A percentile compares a stretch with the other conserved stretches of the same genome.
Evolutionary conservation across 2,113 vertebrate species (phyloP).

Genomic region (Mus musculus): DNA sequence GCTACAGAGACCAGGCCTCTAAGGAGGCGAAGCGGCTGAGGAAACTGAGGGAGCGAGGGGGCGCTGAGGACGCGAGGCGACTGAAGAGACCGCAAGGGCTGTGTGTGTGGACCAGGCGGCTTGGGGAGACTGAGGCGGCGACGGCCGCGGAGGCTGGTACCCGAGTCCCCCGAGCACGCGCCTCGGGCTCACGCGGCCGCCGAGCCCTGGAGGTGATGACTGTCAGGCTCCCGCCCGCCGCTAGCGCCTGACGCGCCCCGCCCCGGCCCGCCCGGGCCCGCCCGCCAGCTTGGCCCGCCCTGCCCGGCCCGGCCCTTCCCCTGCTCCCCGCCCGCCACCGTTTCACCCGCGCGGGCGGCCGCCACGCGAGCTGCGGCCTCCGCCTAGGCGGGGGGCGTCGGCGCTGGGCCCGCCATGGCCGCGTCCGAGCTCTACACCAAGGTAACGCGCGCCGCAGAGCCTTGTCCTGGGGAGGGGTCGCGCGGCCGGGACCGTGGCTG

Average conservation of each 20-base stretch:
- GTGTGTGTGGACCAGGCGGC: not conserved
- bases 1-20: not conserved
- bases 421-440: conserved; percentile 93
- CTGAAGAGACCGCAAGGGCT: not conserved
- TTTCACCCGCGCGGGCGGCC: conserved; percentile 55
- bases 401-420: conserved; percentile 87
- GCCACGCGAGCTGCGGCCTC: conserved; percentile 64
- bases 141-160: not conserved
- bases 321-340: not conserved
- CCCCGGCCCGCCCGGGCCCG: conserved; percentile 1
- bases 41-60: not conserved
- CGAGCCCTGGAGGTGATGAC: conserved; percentile 25
- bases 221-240: not conserved
- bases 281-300: conserved; percentile 39
- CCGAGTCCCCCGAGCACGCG: not conserved
- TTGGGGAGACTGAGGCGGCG: not conserved
- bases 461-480: not conserved
- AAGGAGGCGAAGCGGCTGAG: not conserved
- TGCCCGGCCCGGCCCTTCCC: conserved; percentile 29
- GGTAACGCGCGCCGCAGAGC: conserved; percentile 84
- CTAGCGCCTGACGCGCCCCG: conserved; percentile 51
- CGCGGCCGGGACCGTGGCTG: not conserved
- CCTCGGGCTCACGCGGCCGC: not conserved
- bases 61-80: not conserved
- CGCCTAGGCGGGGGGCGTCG: conserved; percentile 62